phyloP scores from a whole-genome alignment of 92 coral and sea anemone species.

The Pocillopora grandis region DNA sequence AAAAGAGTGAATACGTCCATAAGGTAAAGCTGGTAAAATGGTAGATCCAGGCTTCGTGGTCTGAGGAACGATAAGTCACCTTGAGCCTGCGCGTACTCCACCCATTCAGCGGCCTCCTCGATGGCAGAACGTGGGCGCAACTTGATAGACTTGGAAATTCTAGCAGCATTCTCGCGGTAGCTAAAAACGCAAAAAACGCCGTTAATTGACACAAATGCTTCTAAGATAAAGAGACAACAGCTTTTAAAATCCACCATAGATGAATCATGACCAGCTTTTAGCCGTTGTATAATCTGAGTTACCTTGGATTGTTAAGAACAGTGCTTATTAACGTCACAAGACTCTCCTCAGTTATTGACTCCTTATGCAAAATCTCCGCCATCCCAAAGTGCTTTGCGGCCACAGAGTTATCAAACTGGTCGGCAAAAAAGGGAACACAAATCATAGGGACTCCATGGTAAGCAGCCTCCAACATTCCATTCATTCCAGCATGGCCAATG shows the following conservation, averaged over 20 bases:
- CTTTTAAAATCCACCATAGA: no score
- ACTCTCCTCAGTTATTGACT: background rate
- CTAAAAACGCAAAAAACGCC: slow-evolving; percentile 7
- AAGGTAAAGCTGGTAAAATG: slow-evolving; percentile 54
- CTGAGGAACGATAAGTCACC: slow-evolving; percentile 53
- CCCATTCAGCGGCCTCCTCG: slow-evolving; percentile 49
- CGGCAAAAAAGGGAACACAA: slow-evolving; percentile 60
- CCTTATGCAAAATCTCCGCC: slow-evolving; percentile 39
- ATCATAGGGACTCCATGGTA: slow-evolving; percentile 77
- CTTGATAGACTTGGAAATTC: slow-evolving; percentile 42
- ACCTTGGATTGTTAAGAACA: slow-evolving; percentile 8
- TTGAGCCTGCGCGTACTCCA: slow-evolving; percentile 51
- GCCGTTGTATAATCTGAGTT: background rate
- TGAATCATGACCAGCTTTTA: background rate
- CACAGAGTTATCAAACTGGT: slow-evolving; percentile 59
- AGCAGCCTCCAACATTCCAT: slow-evolving; percentile 56
- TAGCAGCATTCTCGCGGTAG: slow-evolving; percentile 41
- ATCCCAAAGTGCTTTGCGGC: slow-evolving; percentile 50
- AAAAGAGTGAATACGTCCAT: slow-evolving; percentile 42
- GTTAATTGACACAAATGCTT: background rate
- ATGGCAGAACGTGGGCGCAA: slow-evolving; percentile 40
- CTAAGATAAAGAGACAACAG: no score
- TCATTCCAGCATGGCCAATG: slow-evolving; percentile 61
- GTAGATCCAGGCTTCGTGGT: slow-evolving; percentile 51
- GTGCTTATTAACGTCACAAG: slow-evolving; percentile 10